Percentiles rank a stretch among this genome's conserved stretches.
These are phyloP conservation scores for Hylyphantes graminicola DNA, from an alignment of 1,140 invertebrate genomes.

Conservation along the genomic window DNA sequence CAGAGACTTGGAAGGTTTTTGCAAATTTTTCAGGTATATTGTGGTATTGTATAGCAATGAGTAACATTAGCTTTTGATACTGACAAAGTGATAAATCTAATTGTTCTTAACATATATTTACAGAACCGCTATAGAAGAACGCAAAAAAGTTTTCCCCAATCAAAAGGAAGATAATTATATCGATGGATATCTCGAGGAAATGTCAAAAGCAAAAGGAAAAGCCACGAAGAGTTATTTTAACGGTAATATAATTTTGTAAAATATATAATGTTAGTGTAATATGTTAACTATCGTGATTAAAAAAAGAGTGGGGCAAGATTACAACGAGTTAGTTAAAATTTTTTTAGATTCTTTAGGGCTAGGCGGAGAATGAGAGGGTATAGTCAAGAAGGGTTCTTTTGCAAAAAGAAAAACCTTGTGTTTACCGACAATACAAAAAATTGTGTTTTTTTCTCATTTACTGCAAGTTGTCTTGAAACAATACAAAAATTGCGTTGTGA, in stretches of 20 bases:
- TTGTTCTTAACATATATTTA: not conserved
- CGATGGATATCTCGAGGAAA: slow-evolving; percentile 64
- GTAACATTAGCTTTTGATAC: not conserved
- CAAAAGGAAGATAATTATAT: slow-evolving; percentile 22
- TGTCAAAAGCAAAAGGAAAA: slow-evolving; percentile 67
- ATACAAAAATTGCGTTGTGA: no score
- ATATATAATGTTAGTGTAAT: no score
- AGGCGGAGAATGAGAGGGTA: no score
- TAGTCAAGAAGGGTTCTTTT: no score
- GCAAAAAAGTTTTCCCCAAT: slow-evolving; percentile 75
- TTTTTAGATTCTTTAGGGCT: no score
- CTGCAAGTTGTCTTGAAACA: no score
- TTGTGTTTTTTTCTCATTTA: no score
- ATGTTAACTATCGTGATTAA: no score
- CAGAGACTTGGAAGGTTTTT: not conserved
- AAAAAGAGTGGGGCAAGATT: no score
- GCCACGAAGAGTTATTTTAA: not conserved
- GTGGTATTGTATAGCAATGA: not conserved
- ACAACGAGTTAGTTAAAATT: no score
- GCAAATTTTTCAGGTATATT: slow-evolving; percentile 27
- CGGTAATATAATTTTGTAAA: slow-evolving; percentile 7
- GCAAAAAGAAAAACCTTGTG: no score
- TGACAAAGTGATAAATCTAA: not conserved
- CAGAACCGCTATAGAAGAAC: not conserved
- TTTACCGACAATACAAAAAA: no score